Evolutionary conservation across 2,888 invertebrate genomes (phyloP).

Genomic region (Eupithecia exiguata): DNA sequence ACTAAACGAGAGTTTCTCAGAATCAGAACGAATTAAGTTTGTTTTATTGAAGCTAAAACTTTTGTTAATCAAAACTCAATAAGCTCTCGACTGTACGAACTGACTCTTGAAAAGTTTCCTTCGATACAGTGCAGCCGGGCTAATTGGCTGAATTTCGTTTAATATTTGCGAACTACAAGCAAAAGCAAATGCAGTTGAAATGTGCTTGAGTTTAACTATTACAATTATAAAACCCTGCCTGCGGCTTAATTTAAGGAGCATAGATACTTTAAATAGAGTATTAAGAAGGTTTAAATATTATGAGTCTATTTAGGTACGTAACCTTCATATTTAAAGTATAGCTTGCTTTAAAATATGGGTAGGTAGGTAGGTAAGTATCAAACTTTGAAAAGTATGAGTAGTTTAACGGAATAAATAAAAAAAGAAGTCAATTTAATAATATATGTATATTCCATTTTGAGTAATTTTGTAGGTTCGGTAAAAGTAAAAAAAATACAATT

Average conservation of each 20-base stretch:
- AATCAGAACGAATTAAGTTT: slow-evolving; percentile 19
- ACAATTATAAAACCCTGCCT: slow-evolving; percentile 19
- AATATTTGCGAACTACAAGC: slow-evolving; percentile 72
- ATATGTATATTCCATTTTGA: too few relatives aligned
- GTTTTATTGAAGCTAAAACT: slow-evolving; percentile 41
- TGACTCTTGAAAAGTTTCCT: slow-evolving; percentile 58
- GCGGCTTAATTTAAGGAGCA: neutral
- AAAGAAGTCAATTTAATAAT: too few relatives aligned
- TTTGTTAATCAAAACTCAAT: slow-evolving; percentile 68
- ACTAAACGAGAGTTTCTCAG: slow-evolving; percentile 8
- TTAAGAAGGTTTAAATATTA: slow-evolving; percentile 35
- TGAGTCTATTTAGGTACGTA: neutral
- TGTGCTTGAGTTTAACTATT: slow-evolving; percentile 43
- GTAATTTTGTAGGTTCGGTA: too few relatives aligned
- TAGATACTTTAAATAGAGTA: neutral
- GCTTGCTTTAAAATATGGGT: neutral
- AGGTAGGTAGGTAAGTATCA: neutral
- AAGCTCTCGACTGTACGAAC: slow-evolving; percentile 62
- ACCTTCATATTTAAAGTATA: too few relatives aligned
- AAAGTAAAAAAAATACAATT: too few relatives aligned
- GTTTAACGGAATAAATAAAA: too few relatives aligned
- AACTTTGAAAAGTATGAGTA: neutral
- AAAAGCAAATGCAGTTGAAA: slow-evolving; percentile 57
- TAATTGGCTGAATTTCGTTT: slow-evolving; percentile 76
- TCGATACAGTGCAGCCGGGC: slow-evolving; percentile 63